Conservation (phyloP, 1,140 invertebrate genomes). For the Prorops nasuta region DNA sequence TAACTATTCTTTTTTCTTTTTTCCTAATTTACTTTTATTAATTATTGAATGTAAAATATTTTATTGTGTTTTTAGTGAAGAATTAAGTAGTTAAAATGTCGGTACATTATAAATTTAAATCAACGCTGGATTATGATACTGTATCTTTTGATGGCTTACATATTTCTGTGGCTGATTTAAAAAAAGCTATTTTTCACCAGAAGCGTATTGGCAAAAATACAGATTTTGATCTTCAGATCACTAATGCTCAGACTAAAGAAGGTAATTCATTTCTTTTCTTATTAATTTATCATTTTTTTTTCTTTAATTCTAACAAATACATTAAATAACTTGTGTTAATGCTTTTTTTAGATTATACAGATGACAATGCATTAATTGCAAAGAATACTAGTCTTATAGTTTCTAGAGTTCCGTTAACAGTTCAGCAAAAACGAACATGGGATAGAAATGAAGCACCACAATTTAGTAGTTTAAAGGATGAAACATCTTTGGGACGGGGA, state of each 20-base stretch:
- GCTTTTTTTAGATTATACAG: slow-evolving; percentile 81
- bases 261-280: slow-evolving; percentile 58
- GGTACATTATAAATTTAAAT: slow-evolving; percentile 98
- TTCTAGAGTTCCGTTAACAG: slow-evolving; percentile 80
- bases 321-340: too few species aligned
- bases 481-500: slow-evolving; percentile 60
- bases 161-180: slow-evolving; percentile 92
- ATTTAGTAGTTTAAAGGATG: slow-evolving; percentile 59
- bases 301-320: slow-evolving; percentile 4
- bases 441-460: slow-evolving; percentile 55
- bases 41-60: too few species aligned
- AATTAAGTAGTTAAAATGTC: slow-evolving; percentile 67
- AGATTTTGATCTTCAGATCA: slow-evolving; percentile 94
- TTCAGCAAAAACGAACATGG: slow-evolving; percentile 76
- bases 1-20: neutral
- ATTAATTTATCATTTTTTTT: slow-evolving; percentile 9
- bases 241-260: slow-evolving; percentile 97
- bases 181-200: slow-evolving; percentile 92
- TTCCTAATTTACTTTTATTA: slow-evolving; percentile 1
- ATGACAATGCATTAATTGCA: slow-evolving; percentile 87
- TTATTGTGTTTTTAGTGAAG: slow-evolving; percentile 28
- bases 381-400: slow-evolving; percentile 98
- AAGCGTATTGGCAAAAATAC: slow-evolving; percentile 91
- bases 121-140: slow-evolving; percentile 90
- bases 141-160: slow-evolving; percentile 96